Evolutionary conservation across 2,113 vertebrate genomes (phyloP).

Genomic region (Chionodraco myersi): DNA sequence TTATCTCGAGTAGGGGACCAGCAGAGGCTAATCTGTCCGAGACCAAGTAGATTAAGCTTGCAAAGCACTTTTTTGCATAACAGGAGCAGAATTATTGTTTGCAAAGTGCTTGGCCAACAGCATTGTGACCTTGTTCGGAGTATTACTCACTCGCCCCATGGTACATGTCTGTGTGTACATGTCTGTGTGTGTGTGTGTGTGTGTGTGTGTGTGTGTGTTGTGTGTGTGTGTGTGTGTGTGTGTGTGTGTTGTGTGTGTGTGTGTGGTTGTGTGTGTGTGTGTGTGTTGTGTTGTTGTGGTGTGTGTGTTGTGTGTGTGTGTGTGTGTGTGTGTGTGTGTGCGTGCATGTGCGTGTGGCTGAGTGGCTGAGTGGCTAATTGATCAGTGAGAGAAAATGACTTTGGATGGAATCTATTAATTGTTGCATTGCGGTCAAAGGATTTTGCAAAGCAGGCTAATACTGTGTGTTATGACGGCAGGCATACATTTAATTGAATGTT

Average conservation of each 20-base stretch:
- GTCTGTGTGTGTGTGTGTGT: slow-evolving; percentile 24
- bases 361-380: slow-evolving; percentile 36
- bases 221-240: slow-evolving; percentile 9
- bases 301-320: not conserved
- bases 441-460: slow-evolving; percentile 4
- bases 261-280: not conserved
- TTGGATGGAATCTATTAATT: slow-evolving; percentile 10
- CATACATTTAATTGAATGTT: slow-evolving; percentile 19
- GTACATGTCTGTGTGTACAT: not conserved
- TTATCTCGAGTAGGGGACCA: slow-evolving; percentile 41
- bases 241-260: not conserved
- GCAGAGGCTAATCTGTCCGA: slow-evolving; percentile 65
- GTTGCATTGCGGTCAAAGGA: slow-evolving; percentile 6
- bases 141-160: slow-evolving; percentile 30
- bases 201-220: slow-evolving; percentile 17
- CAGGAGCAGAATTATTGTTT: slow-evolving; percentile 61
- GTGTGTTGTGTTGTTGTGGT: too few relatives aligned
- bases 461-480: slow-evolving; percentile 9
- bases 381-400: slow-evolving; percentile 29
- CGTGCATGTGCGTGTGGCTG: slow-evolving; percentile 15
- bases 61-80: slow-evolving; percentile 44
- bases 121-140: slow-evolving; percentile 53
- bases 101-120: slow-evolving; percentile 41
- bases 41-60: slow-evolving; percentile 61
- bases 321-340: slow-evolving; percentile 7